Base-by-base conservation (phyloP, 2,888 invertebrate genomes). In the Andrena flavipes region DNA sequence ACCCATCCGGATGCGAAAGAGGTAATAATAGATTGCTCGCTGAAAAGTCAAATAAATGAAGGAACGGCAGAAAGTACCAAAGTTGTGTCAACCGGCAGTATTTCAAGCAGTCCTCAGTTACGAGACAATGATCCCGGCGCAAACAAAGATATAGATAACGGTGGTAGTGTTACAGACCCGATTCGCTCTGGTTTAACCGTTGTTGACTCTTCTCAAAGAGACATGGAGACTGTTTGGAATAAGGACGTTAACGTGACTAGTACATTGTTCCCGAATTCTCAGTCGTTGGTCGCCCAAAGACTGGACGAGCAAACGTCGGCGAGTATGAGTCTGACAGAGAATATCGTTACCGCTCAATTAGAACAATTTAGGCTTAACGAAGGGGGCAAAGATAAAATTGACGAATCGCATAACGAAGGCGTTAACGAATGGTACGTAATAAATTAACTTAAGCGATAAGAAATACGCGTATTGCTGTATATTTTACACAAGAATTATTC, bases 241-340 rank as follows among this genome's bases (percentile, higher is more conserved):
- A 33, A 77, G 23, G 67, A 80, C 49, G 51, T 63, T 30, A 62
- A 68, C 65, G 69, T 62, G 33, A 30, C 20, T 33, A 56, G 29
- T 87, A 5, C 72, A 2, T 8, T 69, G 33, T 89, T 88, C 56
- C 74, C 80, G 5, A 82, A 85, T 60, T 59, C 78, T 5, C 76
- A 86, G 13, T 59, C 80, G 1, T 20, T 71, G 13, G 68, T 65
- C 5, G n/a, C 73, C 8, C 70, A 84, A 23, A 72, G 75, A 59
- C 1, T 68, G 13, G 76, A 79, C 7, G 82, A 89, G 8, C 82
- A 85, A 13, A 88, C 88, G 7, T 68, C 82, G 62, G 20, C 88
- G 2, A 74, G 65, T 7, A 35, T 49, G 33, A 87, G 86, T 7
- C 10, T 87, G 2, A 64, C 33, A 4, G 86, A 88, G 62, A 89